These are phyloP conservation scores for Albula goreensis DNA, from an alignment of 2,113 vertebrate genomes.

Conservation along the genomic window DNA sequence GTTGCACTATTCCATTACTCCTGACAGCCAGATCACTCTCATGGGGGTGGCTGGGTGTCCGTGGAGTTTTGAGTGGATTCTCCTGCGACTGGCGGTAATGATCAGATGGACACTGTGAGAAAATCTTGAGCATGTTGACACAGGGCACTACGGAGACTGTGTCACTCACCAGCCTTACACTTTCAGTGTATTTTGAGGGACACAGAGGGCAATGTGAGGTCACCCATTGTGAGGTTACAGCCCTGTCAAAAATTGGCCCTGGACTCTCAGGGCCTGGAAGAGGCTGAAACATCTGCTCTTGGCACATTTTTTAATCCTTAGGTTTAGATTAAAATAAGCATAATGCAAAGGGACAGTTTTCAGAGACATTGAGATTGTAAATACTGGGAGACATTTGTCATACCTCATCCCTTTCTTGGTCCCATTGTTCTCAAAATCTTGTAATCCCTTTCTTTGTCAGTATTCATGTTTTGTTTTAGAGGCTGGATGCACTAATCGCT, in stretches of 20 bases:
- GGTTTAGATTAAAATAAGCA: neutral
- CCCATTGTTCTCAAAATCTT: neutral
- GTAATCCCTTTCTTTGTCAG: neutral
- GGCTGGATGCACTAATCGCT: neutral
- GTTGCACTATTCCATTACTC: neutral
- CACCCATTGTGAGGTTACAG: neutral
- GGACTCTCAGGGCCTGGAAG: neutral
- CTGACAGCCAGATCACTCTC: neutral
- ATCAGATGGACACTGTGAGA: neutral
- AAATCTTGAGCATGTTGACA: neutral
- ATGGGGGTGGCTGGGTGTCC: neutral
- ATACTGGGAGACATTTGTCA: neutral
- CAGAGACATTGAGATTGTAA: neutral
- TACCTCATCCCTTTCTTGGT: neutral
- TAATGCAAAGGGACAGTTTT: neutral
- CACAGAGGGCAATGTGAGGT: neutral
- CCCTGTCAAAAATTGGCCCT: neutral
- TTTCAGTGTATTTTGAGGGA: neutral
- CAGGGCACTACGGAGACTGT: neutral
- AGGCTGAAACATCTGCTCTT: neutral
- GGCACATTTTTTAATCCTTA: neutral
- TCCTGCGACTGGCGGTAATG: neutral
- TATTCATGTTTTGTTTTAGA: neutral
- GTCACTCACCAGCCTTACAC: neutral
- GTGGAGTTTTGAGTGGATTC: neutral